These are phyloP conservation scores for Myxocyprinus asiaticus DNA, from an alignment of 2,113 vertebrate genomes.

Conservation along the genomic window DNA sequence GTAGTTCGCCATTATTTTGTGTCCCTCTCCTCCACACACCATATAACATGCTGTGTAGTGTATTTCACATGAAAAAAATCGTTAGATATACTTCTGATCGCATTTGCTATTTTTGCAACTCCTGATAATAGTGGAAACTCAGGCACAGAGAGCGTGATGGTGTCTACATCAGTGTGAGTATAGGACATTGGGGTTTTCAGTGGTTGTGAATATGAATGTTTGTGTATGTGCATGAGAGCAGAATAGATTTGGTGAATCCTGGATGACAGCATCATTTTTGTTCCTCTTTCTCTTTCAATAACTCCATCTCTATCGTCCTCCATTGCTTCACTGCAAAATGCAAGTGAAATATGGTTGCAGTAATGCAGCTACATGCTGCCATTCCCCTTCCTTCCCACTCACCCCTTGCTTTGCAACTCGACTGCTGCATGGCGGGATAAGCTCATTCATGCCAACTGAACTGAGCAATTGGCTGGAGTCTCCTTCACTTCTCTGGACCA, in stretches of 20 bases:
- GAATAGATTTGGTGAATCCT: conserved; percentile 28
- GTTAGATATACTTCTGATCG: too few species aligned
- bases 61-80: too few species aligned
- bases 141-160: neutral
- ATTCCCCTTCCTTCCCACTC: neutral
- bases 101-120: too few species aligned
- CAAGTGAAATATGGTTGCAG: neutral
- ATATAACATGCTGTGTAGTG: too few species aligned
- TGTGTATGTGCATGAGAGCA: conserved; percentile 19
- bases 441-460: conserved; percentile 55
- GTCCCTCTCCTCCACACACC: too few species aligned
- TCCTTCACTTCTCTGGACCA: conserved; percentile 51
- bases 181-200: conserved; percentile 28
- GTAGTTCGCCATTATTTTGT: too few species aligned
- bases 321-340: neutral
- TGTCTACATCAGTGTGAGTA: conserved; percentile 30
- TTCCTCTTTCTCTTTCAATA: neutral
- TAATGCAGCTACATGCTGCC: conserved; percentile 6
- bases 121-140: neutral
- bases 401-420: conserved; percentile 12
- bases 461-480: conserved; percentile 40
- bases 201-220: neutral
- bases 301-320: neutral
- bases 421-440: conserved; percentile 43
- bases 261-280: neutral